These are phyloP conservation scores for Siniperca undulata DNA, from an alignment of 2,797 vertebrate species.

Conservation along the genomic window DNA sequence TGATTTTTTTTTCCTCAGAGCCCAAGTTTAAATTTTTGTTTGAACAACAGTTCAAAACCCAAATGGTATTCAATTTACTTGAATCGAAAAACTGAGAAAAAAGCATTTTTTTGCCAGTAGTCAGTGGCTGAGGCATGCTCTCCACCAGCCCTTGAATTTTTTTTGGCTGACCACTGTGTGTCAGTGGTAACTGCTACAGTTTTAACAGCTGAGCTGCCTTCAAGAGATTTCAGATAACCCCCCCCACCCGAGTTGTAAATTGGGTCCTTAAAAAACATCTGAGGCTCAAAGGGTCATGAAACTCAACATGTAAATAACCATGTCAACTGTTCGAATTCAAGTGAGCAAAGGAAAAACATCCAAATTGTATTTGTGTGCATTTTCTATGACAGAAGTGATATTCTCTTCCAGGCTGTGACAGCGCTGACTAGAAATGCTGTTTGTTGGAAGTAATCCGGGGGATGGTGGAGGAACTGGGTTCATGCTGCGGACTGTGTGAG, in stretches of 20 bases:
- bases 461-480: constrained; percentile 50
- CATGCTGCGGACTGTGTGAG: constrained; percentile 66
- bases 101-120: not conserved
- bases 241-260: not conserved
- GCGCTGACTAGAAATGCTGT: constrained; percentile 51
- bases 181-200: not conserved
- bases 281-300: constrained; percentile 15
- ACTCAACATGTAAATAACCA: constrained; percentile 21
- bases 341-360: constrained; percentile 15
- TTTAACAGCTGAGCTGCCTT: not conserved
- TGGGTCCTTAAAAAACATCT: constrained; percentile 17
- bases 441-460: constrained; percentile 64
- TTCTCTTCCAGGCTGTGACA: constrained; percentile 37
- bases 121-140: not conserved
- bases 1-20: not conserved
- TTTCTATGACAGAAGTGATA: constrained; percentile 35
- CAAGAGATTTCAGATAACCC: not conserved
- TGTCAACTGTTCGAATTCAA: constrained; percentile 16
- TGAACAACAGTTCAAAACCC: not conserved
- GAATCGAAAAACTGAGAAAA: not conserved
- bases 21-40: not conserved
- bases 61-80: not conserved
- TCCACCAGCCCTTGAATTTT: not conserved
- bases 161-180: not conserved
- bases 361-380: constrained; percentile 31